phyloP scores from a whole-genome alignment of 2,113 vertebrate species.

The Paracyprichromis sp. region DNA sequence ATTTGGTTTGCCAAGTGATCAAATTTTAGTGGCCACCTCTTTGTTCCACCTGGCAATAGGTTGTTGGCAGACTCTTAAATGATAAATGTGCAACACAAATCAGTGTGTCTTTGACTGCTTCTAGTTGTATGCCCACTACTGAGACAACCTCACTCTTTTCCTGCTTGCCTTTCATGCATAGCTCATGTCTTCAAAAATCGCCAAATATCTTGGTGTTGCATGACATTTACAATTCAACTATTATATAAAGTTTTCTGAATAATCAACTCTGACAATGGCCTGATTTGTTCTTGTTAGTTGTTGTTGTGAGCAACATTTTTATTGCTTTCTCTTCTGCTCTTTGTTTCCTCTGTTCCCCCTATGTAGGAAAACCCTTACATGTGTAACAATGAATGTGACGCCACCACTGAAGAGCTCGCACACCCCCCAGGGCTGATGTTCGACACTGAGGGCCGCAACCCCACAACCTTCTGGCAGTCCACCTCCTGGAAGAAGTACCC shows the following conservation, averaged over 20 bases:
- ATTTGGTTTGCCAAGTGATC: background rate
- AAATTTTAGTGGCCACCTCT: background rate
- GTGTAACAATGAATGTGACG: slow-evolving; percentile 99
- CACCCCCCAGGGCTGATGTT: slow-evolving; percentile 97
- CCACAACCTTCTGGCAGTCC: slow-evolving; percentile 97
- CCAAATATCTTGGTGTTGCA: background rate
- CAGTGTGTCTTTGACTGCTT: background rate
- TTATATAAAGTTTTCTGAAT: background rate
- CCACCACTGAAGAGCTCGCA: slow-evolving; percentile 87
- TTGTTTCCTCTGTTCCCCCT: slow-evolving; percentile 21
- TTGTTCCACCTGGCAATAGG: background rate
- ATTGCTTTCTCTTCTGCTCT: background rate
- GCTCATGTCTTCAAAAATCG: background rate
- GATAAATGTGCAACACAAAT: slow-evolving; percentile 17
- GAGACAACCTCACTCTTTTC: background rate
- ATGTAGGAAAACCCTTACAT: slow-evolving; percentile 96
- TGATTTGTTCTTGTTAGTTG: background rate
- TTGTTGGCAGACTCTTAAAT: background rate
- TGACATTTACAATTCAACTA: background rate
- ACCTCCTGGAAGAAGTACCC: slow-evolving; percentile 94
- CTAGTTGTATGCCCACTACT: background rate
- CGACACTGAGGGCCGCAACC: slow-evolving; percentile 92
- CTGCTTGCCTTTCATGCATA: background rate
- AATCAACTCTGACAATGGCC: background rate
- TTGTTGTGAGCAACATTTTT: background rate